A percentile compares a stretch with the other conserved stretches of the same genome.
Conservation (phyloP, 2,113 vertebrate species). For the Nothoprocta perdicaria region DNA sequence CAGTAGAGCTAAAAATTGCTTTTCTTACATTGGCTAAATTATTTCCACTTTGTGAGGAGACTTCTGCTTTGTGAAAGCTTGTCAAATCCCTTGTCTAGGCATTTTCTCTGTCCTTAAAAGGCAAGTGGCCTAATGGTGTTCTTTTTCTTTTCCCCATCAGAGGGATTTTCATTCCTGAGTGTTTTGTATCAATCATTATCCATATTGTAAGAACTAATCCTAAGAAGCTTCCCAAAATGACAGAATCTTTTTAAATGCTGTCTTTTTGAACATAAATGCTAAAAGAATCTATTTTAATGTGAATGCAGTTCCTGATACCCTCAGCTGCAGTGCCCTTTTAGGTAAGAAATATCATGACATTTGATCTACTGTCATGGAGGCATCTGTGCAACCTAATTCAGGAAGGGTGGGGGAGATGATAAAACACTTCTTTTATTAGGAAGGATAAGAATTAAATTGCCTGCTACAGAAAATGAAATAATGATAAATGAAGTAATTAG, state of each 20-base stretch:
- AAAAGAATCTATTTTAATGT: constrained; percentile 75
- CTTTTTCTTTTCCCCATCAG: neutral
- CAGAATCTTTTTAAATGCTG: constrained; percentile 49
- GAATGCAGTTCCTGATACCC: constrained; percentile 56
- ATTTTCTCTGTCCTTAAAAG: constrained; percentile 25
- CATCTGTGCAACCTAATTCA: constrained; percentile 69
- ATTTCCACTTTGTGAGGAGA: neutral
- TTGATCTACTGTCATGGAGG: constrained; percentile 78
- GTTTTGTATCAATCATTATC: constrained; percentile 26
- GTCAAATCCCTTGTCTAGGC: constrained; percentile 5
- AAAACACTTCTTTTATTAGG: constrained; percentile 76
- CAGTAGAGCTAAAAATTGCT: neutral
- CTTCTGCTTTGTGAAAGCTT: neutral
- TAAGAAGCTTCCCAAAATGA: constrained; percentile 61
- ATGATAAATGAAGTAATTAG: constrained; percentile 81
- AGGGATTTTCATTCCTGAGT: neutral
- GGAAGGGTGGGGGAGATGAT: constrained; percentile 62
- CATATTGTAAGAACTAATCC: constrained; percentile 23
- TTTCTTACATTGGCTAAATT: constrained; percentile 24
- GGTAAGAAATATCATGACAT: constrained; percentile 79
- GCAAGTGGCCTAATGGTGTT: neutral
- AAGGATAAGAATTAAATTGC: constrained; percentile 79
- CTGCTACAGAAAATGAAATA: constrained; percentile 76
- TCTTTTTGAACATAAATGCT: constrained; percentile 62
- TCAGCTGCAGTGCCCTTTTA: constrained; percentile 74